Conservation (phyloP, 2,888 invertebrate genomes). For the Buathra laborator region DNA sequence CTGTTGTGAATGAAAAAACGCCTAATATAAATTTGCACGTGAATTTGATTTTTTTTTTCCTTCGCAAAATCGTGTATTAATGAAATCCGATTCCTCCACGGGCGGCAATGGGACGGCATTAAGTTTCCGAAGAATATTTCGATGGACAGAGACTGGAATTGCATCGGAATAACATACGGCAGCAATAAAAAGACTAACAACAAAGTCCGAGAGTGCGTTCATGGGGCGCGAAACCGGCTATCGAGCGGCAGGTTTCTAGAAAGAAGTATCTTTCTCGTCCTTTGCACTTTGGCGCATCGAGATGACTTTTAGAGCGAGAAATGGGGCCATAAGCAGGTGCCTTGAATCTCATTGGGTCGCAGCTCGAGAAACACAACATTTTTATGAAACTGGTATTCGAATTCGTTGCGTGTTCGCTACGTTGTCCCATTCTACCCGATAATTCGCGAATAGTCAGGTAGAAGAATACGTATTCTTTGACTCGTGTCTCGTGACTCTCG, state of each 20-base stretch:
- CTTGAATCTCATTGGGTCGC: constrained; percentile 33
- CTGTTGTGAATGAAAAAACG: neutral
- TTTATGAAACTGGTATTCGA: constrained; percentile 70
- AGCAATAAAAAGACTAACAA: constrained; percentile 52
- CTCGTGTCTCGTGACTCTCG: constrained; percentile 8
- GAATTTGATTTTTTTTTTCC: constrained; percentile 30
- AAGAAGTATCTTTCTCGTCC: constrained; percentile 15
- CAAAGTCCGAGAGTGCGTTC: constrained; percentile 41
- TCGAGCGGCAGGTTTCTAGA: constrained; percentile 43
- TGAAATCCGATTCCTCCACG: constrained; percentile 43
- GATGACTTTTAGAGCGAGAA: constrained; percentile 57
- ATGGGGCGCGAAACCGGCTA: constrained; percentile 65
- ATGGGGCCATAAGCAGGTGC: constrained; percentile 60
- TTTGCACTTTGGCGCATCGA: constrained; percentile 52
- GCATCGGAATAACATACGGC: neutral
- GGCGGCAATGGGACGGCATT: neutral
- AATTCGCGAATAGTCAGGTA: constrained; percentile 70
- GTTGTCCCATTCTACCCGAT: constrained; percentile 62
- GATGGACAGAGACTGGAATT: neutral
- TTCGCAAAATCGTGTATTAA: constrained; percentile 29
- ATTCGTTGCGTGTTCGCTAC: constrained; percentile 71
- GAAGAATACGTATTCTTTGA: neutral
- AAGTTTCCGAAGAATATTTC: neutral
- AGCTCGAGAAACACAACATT: constrained; percentile 12
- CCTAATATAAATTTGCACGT: constrained; percentile 32